These are phyloP conservation scores for Crotalus helleri DNA, from an alignment of 2,113 vertebrate species.

Conservation along the genomic window DNA sequence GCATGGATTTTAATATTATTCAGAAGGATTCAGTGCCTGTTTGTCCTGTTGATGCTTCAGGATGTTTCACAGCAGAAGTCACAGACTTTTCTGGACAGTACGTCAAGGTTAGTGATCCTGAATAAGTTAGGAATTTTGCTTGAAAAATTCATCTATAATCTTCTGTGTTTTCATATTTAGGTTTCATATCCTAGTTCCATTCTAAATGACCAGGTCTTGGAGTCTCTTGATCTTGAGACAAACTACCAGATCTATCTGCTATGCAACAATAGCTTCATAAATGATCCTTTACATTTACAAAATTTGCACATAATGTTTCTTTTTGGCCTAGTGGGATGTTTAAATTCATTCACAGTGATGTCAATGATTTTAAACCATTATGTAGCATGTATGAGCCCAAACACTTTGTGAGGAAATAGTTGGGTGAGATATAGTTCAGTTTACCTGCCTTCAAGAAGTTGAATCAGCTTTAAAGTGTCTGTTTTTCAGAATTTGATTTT, in stretches of 20 bases:
- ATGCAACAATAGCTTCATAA: not conserved
- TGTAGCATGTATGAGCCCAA: not conserved
- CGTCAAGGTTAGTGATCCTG: slow-evolving; percentile 84
- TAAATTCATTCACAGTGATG: not conserved
- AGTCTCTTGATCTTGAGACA: not conserved
- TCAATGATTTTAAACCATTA: not conserved
- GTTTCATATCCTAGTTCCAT: not conserved
- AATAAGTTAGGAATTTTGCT: not conserved
- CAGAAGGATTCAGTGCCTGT: slow-evolving; percentile 89
- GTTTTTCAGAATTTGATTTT: not conserved
- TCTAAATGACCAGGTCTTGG: not conserved
- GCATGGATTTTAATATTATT: slow-evolving; percentile 90
- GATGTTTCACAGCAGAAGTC: slow-evolving; percentile 93
- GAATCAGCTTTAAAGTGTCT: not conserved
- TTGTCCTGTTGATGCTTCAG: slow-evolving; percentile 92
- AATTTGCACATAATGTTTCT: not conserved
- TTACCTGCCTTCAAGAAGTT: not conserved
- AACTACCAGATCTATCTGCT: not conserved
- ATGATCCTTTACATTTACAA: not conserved
- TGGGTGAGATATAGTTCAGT: not conserved
- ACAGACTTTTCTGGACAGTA: slow-evolving; percentile 92
- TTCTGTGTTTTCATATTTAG: not conserved
- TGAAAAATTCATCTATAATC: not conserved
- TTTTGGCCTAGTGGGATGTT: not conserved
- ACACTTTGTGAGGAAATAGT: not conserved